Evolutionary conservation across 2,888 invertebrate genomes (phyloP).

Genomic region (Panopea generosa): DNA sequence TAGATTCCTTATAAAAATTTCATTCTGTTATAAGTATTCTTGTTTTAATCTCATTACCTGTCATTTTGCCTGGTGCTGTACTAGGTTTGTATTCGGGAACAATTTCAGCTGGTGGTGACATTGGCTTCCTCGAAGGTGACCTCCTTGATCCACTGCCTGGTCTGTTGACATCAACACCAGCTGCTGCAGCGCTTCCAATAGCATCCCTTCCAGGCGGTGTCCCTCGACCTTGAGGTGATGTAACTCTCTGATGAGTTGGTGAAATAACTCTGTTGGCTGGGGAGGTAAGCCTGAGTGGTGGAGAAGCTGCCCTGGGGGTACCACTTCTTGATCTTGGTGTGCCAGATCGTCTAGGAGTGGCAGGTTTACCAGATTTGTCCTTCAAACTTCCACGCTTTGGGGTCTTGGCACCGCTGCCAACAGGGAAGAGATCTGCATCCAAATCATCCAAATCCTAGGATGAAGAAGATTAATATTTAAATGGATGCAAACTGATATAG

Average conservation of each 20-base stretch:
- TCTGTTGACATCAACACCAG: conserved; percentile 64
- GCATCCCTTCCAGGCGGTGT: conserved; percentile 52
- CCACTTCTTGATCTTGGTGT: conserved; percentile 71
- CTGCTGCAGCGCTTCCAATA: conserved; percentile 38
- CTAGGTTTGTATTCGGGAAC: conserved; percentile 72
- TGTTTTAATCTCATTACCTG: no score
- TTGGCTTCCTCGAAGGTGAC: conserved; percentile 59
- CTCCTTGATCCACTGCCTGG: conserved; percentile 71
- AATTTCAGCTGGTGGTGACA: conserved; percentile 50
- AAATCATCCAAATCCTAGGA: conserved; percentile 81
- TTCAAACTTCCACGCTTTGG: conserved; percentile 72
- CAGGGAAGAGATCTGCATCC: conserved; percentile 79
- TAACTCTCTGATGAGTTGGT: conserved; percentile 59
- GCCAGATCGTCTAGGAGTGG: conserved; percentile 70
- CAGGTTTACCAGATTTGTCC: conserved; percentile 68
- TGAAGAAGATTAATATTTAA: neutral
- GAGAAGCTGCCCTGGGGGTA: conserved; percentile 67
- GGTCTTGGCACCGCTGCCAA: conserved; percentile 69
- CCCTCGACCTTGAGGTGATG: conserved; percentile 40
- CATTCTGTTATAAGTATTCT: no score
- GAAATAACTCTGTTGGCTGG: conserved; percentile 71
- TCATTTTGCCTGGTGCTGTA: conserved; percentile 78
- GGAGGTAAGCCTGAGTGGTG: conserved; percentile 64
- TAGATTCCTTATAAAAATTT: no score
- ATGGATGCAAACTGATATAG: no score